Base-by-base conservation (phyloP, 1,140 invertebrate species). In the Musca vetustissima region DNA sequence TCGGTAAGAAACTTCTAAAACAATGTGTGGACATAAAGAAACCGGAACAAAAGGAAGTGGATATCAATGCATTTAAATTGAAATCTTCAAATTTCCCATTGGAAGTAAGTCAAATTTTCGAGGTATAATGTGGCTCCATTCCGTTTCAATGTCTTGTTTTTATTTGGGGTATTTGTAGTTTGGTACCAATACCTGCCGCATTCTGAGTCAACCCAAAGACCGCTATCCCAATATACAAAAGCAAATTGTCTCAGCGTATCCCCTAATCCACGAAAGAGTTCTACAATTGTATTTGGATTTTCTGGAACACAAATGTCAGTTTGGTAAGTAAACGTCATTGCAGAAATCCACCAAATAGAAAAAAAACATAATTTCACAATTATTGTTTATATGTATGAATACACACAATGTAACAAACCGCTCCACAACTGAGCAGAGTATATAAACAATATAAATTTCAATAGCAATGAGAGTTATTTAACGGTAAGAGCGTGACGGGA, bases 221-320 rank as follows among this genome's bases (percentile, higher is more conserved):
- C 66, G 71, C 43, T 64, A 72, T 64, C 59, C 55, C 14, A 9
- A 1, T 15, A 79, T 68, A 19, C 2, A 65, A 64, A 66, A 15
- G 19, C 79, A 81, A 53, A 75, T 80, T n/a, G 76, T 74, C 2
- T 79, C 79, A 0, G 77, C 75, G 1, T 81, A 81, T 75, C 79
- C 79, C 8, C 70, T 81, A 0, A 72, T 81, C 24, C 79, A 81
- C 64, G 79, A 81, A 64, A 64, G 69, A 0, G 73, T 75, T 0
- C 67, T 81, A 0, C 9, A 71, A 0, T 53, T 81, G 0, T 81
- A 71, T 50, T 24, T 79, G 0, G 68, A 67, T 19, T 81, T 81
- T 36, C 59, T 81, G 55, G 72, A 78, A 67, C 79, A 81, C 64
- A 81, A 79, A 52, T 68, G 52, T 17, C 70, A 73, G 22, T 79